Evolutionary conservation across 2,888 invertebrate genomes (phyloP), one percentile per base, ranked within the genome.

Genomic region (Agonum fuliginosum): DNA sequence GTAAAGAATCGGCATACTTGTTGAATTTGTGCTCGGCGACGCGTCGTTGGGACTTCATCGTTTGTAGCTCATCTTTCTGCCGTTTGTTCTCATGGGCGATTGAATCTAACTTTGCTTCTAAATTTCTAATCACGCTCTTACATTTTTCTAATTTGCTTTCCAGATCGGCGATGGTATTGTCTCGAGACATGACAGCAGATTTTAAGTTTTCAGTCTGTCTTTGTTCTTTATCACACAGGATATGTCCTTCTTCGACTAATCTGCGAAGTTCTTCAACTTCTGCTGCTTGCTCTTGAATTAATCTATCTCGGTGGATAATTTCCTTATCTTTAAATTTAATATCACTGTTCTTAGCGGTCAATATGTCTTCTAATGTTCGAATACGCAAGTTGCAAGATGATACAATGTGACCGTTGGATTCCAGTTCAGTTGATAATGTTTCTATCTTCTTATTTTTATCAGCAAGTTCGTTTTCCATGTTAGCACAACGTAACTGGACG

Each of bases 141-240:
- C 83, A 81, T 78, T 82, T 83, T 12, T 84, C 84, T 62, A 84
- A 82, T 80, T 87, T 87, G 76, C 85, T 86, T 80, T 88, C 88
- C 70, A 89, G 81, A 78, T 88, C 88, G 10, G 85, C 84, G 17
- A 88, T 84, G 70, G 87, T 87, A 41, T 86, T 86, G 80, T 89
- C 88, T 72, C 86, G 84, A 8, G 86, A 83, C 79, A 86, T 85
- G 17, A 89, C 81, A 0, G 88, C 85, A 14, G 82, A 72, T 77
- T 87, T 85, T 43, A 88, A 83, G 72, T 87, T 87, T 73, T 88
- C 87, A 3, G 88, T 84, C 80, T 88, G 88, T 76, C 87, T 87
- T 80, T 87, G 87, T 62, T 88, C 85, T 79, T 87, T 87, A 41
- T 88, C 88, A 17, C 85, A 83, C 34, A 85, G 81, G 1, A 80